Evolutionary conservation across 2,888 invertebrate species (phyloP), one percentile per base, ranked within the genome.

Genomic region (Liopterus haemorrhoidalis): DNA sequence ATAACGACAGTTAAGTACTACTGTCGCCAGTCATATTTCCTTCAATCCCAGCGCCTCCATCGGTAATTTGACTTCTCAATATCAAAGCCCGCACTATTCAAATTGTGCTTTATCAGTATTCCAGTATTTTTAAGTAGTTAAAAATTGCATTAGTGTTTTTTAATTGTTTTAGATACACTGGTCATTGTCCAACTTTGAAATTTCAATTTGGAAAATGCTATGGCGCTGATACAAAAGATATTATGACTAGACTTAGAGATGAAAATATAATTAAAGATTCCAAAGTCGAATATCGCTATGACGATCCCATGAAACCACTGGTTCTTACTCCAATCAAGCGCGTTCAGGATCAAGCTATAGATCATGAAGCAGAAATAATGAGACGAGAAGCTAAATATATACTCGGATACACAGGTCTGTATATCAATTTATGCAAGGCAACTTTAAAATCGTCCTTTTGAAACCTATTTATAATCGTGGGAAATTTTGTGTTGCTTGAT

Each of bases 131-230:
- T 25, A 25, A 25, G 25, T 25, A 31, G 15, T 31, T 31, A 31
- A 31, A 31, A 4, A 31, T 31, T 6, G 31, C 12, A 12, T 31
- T 9, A 9, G 12, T 8, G 6, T 8, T 5, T 22, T 22, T 22
- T 5, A 22, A 22, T 8, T 22, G n/a, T 63, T 62, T 12, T 71
- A 82, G 82, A 50, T 82, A 82, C 63, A 82, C 82, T 2, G 82
- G 82, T 8, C 82, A 82, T 58, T 82, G 82, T 63, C 82, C 82
- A 35, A 76, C 81, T 54, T 70, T 82, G 40, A 80, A 81, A 59
- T 82, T 82, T 59, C 78, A 79, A 37, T 80, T 76, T 59, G 82
- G 82, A 35, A 79, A 81, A 64, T 74, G 81, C 60, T 82, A 82
- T 64, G 82, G 82, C 12, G 77, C 80, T 53, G 79, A 75, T 61